Base-by-base conservation (phyloP, 2,113 vertebrate genomes). In the Arizona elegans region DNA sequence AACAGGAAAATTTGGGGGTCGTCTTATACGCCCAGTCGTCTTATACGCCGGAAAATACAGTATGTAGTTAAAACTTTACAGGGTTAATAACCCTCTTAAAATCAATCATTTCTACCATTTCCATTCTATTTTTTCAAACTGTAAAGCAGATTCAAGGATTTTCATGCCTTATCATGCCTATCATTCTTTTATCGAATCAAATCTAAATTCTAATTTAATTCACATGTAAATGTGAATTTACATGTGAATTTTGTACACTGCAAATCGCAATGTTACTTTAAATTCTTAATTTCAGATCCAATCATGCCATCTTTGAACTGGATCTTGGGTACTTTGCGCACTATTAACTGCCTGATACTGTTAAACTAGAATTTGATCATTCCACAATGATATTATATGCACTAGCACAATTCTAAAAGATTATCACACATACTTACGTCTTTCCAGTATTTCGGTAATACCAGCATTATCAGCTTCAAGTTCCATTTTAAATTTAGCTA, bases 401-500 rank as follows among this genome's bases (percentile, higher is more conserved):
- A 53, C 7, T n/a, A 38, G 52, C 38, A 89, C 1, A 50, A 94
- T 33, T 92, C 12, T 65, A 55, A 55, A 93, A 86, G 11, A 90
- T 87, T 93, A 91, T 1, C 9, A 94, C 0, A n/a, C 89, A 93
- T 96, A 98, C 99, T 98, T 97, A 99, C 99, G 97, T 97, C 99
- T 98, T 97, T 99, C 99, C 96, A 99, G 95, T 97, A 99, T 98
- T 97, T 99, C 99, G 2, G 99, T 99, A 97, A 99, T 99, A 91
- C 99, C 99, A 91, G 99, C 99, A 93, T 99, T 99, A 97, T 99
- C 99, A 13, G 99, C 99, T 98, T 99, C 99, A 95, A 99, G 98
- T 95, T 99, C 99, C 99, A 99, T 99, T 98, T 99, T 99, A 96
- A 99, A 99, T 96, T 99, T 99, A 93, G 99, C 99, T 1, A 99